Conservation (phyloP, 2,797 vertebrate genomes). For the Pantherophis alleghaniensis region DNA sequence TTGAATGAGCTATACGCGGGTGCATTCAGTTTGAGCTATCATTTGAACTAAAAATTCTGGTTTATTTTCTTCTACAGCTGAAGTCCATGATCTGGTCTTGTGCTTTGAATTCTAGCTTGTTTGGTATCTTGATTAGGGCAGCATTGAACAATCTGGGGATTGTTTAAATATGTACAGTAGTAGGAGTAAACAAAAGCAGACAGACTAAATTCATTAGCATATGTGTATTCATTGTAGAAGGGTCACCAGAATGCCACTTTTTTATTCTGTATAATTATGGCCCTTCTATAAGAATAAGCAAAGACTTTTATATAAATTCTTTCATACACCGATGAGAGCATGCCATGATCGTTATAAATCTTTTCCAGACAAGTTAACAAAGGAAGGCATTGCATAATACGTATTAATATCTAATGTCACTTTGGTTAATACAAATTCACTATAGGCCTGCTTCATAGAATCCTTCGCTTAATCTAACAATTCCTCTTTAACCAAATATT, state of each 20-base stretch:
- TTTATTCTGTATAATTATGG: not conserved
- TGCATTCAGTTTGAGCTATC: not conserved
- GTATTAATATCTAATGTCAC: not conserved
- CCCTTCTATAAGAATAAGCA: not conserved
- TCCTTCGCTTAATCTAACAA: not conserved
- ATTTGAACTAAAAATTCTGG: not conserved
- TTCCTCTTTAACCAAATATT: not conserved
- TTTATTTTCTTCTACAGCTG: not conserved
- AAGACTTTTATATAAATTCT: not conserved
- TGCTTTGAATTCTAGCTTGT: not conserved
- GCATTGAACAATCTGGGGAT: not conserved
- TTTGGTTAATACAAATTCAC: not conserved
- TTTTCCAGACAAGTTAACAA: not conserved
- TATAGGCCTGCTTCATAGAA: not conserved
- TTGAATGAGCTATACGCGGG: not conserved
- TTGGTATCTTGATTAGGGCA: not conserved
- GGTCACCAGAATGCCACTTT: not conserved
- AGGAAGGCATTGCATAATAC: not conserved
- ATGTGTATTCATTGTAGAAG: not conserved
- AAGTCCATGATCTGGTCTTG: not conserved
- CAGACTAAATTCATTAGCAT: not conserved
- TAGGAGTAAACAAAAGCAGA: not conserved
- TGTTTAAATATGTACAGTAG: not conserved
- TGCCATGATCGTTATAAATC: not conserved
- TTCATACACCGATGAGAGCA: rapidly evolving